These are phyloP conservation scores for Cremastobaeus sp. DNA, from an alignment of 2,888 invertebrate genomes.

Conservation along the genomic window DNA sequence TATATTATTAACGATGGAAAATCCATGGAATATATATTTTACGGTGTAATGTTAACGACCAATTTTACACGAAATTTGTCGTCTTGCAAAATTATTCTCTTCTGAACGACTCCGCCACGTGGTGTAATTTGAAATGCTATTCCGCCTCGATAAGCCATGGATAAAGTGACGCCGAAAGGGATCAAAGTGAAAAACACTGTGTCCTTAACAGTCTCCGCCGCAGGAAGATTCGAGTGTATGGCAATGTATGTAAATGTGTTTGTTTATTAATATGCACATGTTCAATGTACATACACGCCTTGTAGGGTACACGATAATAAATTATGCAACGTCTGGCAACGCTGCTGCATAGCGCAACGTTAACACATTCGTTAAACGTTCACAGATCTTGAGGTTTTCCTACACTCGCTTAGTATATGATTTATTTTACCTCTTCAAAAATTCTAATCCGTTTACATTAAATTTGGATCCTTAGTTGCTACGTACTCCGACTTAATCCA, in stretches of 20 bases:
- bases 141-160: conserved; percentile 11
- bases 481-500: no score
- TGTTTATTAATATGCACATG: conserved; percentile 54
- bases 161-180: conserved; percentile 19
- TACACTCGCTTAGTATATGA: neutral
- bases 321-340: conserved; percentile 41
- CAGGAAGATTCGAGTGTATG: conserved; percentile 15
- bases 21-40: no score
- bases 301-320: conserved; percentile 31
- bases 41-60: no score
- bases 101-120: neutral
- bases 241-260: conserved; percentile 51
- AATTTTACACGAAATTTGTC: neutral
- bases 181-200: conserved; percentile 37
- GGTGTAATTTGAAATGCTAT: conserved; percentile 8
- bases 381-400: conserved; percentile 21
- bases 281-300: conserved; percentile 43
- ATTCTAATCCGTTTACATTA: conserved; percentile 12
- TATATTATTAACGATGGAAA: no score
- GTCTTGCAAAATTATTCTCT: neutral
- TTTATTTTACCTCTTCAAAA: conserved; percentile 6
- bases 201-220: conserved; percentile 32
- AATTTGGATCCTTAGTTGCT: no score
- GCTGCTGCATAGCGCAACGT: conserved; percentile 1
- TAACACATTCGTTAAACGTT: conserved; percentile 36